Conservation (phyloP, 2,113 vertebrate genomes). For the Sprattus sprattus region DNA sequence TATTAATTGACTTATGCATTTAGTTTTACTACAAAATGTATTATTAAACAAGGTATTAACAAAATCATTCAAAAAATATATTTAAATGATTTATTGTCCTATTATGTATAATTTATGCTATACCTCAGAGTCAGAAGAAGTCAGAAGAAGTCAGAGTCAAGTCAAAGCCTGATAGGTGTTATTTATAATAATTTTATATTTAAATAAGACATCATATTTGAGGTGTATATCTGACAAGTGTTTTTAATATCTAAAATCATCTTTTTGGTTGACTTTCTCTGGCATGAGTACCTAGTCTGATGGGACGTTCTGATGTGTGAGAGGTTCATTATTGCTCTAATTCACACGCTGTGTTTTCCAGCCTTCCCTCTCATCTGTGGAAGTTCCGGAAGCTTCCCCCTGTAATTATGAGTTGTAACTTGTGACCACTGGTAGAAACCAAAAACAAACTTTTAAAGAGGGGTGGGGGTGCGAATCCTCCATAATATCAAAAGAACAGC, state of each 20-base stretch:
- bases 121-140: no score
- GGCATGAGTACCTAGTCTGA: neutral
- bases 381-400: conserved; percentile 46
- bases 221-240: neutral
- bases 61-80: neutral
- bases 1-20: neutral
- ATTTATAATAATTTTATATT: no score
- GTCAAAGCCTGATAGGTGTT: no score
- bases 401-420: conserved; percentile 56
- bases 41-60: no score
- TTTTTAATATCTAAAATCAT: conserved; percentile 1
- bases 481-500: conserved; percentile 59
- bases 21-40: neutral
- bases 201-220: neutral
- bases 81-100: neutral
- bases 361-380: conserved; percentile 53
- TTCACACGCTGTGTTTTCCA: conserved; percentile 21
- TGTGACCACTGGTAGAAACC: conserved; percentile 16
- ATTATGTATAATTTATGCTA: neutral
- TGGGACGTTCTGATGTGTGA: conserved; percentile 5
- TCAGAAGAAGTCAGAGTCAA: no score
- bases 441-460: conserved; percentile 58
- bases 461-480: conserved; percentile 39
- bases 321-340: neutral
- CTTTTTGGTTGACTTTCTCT: neutral